phyloP scores from a whole-genome alignment of 35 echinoderm and acorn worm species.

The Amphiura filiformis region DNA sequence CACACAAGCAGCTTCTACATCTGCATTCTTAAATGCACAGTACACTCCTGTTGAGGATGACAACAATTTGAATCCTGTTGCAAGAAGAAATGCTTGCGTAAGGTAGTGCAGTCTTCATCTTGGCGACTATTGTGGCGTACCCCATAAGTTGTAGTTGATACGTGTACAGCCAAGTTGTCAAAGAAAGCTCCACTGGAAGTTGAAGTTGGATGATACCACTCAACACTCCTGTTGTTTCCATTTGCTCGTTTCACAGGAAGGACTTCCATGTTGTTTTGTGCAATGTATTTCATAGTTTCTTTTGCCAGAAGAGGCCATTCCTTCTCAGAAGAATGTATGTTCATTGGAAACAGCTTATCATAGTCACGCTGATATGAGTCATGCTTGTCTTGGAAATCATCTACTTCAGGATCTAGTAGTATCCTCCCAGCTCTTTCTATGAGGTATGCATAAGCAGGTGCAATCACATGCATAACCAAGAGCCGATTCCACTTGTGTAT shows the following conservation, averaged over 20 bases:
- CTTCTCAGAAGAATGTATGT: not conserved
- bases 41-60: not conserved
- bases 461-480: conserved; percentile 38
- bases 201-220: not conserved
- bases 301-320: not conserved
- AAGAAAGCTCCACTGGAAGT: not conserved
- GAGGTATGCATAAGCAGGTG: conserved; percentile 38
- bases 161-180: not conserved
- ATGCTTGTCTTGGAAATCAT: not conserved
- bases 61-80: not conserved
- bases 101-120: not conserved
- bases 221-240: not conserved
- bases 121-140: not conserved
- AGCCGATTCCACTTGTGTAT: conserved; percentile 61
- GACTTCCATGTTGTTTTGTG: not conserved
- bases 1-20: not conserved
- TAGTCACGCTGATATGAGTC: not conserved
- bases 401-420: not conserved
- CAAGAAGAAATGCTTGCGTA: not conserved
- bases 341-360: not conserved
- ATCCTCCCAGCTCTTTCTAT: not conserved
- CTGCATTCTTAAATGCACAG: not conserved
- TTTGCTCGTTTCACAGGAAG: not conserved
- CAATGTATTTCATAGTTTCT: not conserved
- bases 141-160: not conserved